Percentiles rank a stretch among this genome's conserved stretches.
These are phyloP conservation scores for Indri indri DNA, from an alignment of 2,113 vertebrate species.

Conservation along the genomic window DNA sequence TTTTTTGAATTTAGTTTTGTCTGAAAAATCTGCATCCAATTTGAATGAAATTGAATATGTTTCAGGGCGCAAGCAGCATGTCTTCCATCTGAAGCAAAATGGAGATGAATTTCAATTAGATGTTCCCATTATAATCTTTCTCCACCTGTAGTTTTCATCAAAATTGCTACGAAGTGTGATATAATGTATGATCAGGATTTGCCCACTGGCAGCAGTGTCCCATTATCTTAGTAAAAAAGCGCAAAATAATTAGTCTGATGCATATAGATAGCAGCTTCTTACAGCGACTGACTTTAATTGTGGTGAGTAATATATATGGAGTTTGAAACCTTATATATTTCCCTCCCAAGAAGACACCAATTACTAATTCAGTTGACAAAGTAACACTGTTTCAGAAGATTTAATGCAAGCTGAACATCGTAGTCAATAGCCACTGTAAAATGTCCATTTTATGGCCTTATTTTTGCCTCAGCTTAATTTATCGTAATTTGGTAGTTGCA, in stretches of 20 bases:
- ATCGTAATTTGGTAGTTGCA: conserved; percentile 47
- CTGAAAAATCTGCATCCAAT: conserved; percentile 84
- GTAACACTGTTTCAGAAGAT: conserved; percentile 75
- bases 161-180: conserved; percentile 80
- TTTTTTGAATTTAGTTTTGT: conserved; percentile 77
- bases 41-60: conserved; percentile 84
- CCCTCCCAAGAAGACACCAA: conserved; percentile 66
- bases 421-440: conserved; percentile 72
- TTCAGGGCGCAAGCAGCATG: conserved; percentile 84
- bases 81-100: conserved; percentile 84
- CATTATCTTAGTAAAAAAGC: conserved; percentile 79
- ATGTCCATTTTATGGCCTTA: conserved; percentile 67
- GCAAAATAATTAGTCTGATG: conserved; percentile 80
- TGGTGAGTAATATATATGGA: conserved; percentile 75
- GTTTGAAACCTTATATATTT: conserved; percentile 76
- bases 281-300: conserved; percentile 78
- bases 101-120: conserved; percentile 87
- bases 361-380: conserved; percentile 78
- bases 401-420: conserved; percentile 51
- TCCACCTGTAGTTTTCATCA: conserved; percentile 87
- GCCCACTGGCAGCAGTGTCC: conserved; percentile 78
- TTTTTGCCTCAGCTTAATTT: conserved; percentile 71
- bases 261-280: conserved; percentile 67
- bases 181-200: conserved; percentile 79
- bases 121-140: conserved; percentile 83